Base-by-base conservation (phyloP, 1,140 invertebrate species). In the Heliothis virescens region DNA sequence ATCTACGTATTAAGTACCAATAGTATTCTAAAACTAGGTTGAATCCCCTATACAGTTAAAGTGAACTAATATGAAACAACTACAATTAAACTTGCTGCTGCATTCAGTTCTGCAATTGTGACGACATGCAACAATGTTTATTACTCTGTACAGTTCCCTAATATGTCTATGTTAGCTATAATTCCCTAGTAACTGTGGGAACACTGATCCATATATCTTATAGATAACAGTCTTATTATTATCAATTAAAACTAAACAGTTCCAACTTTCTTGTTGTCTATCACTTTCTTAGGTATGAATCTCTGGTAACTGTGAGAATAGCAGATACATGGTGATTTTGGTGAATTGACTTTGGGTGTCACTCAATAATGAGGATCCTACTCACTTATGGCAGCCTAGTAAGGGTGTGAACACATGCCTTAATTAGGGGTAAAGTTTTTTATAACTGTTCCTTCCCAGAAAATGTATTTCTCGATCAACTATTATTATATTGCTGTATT, bases 41-140 rank as follows among this genome's bases (percentile, higher is more conserved):
- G 11, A 60, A 26, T 3, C 2, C 21, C 12, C 12, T 11, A n/a
- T 59, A 3, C 55, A 11, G 16, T 5, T 21, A 26, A 60, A 29
- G 21, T 60, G 57, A 60, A 60, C 57, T 26, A 59, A 59, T 59
- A 59, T 59, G 18, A 59, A 59, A 60, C 57, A 21, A 60, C 57
- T 29, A 60, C 21, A 60, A 60, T 60, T 60, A 60, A 29, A 60
- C 21, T 60, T 60, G 34, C 34, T 9, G 34, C 57, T 26, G 57
- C 26, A 29, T 29, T 41, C 5, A 59, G 57, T 60, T 60, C 11
- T 29, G 57, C 57, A 60, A 26, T 53, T n/a, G 52, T 16, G 15
- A 53, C 21, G 21, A 26, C 57, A 59, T 12, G 26, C 57, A 60
- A 60, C 57, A 60, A 60, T 60, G 21, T 60, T 60, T 13, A 60